Base-by-base conservation (phyloP, 2,797 vertebrate genomes). In the Bovichtus diacanthus region DNA sequence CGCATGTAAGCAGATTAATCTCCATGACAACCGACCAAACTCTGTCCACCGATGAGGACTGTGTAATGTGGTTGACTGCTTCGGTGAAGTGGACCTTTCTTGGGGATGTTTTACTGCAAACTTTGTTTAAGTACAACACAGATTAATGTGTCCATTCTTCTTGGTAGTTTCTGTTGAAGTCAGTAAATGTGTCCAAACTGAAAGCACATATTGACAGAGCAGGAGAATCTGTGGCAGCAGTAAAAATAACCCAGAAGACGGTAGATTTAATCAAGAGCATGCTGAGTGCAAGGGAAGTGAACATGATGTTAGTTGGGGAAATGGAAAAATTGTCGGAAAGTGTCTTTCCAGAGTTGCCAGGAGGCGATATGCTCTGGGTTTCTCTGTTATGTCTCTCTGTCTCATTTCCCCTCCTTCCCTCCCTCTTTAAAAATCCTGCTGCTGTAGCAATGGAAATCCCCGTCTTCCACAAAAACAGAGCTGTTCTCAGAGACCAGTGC, bases 361-460 rank as follows among this genome's bases (percentile, higher is more conserved):
- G 80, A 91, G 88, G 67, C 62, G 63, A 53, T 71, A 58, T 36
- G 71, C 62, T 75, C 55, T 84, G 63, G 60, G 51, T 78, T 78
- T 80, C 56, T 74, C 60, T 86, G 58, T 83, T 85, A 29, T 80
- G 70, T 72, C 60, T 88, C 29, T 36, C 53, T 65, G 18, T 71
- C 49, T 83, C 43, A 39, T 69, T 70, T 66, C 76, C 67, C 47
- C 65, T 68, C 54, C 59, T 64, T 86, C 73, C 49, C 76, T 80
- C 49, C 71, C 70, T 61, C 65, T 43, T 64, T 47, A 0, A 61
- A 21, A 67, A 76, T 75, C 51, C 51, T 2, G 9, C 41, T 66
- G 50, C 55, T 67, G 41, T 59, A 74, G 74, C 50, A 15, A 55
- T 89, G 91, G 91, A 94, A 93, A 87, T 87, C 91, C 93, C 92